Conservation (phyloP, 2,888 invertebrate genomes). For the Crepidodera aurea region DNA sequence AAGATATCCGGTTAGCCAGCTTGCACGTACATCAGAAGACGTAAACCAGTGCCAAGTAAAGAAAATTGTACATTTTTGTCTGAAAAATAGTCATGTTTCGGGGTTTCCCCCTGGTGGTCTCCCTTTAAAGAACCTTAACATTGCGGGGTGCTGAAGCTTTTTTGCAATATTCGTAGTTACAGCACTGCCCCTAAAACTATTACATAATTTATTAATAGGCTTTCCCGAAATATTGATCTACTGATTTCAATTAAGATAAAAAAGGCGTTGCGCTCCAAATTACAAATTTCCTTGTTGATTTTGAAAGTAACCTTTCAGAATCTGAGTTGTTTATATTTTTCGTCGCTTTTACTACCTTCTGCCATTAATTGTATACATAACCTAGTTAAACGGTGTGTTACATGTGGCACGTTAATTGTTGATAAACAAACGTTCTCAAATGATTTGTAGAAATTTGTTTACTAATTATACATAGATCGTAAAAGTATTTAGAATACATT, state of each 20-base stretch:
- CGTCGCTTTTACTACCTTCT: conserved; percentile 23
- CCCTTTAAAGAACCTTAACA: no score
- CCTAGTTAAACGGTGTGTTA: conserved; percentile 27
- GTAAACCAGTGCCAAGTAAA: no score
- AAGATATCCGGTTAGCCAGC: no score
- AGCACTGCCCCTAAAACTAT: conserved; percentile 5
- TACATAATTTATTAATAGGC: conserved; percentile 21
- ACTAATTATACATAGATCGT: conserved; percentile 17
- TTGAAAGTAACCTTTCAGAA: conserved; percentile 10
- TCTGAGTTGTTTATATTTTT: conserved; percentile 2
- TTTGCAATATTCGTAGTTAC: no score
- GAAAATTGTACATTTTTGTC: no score
- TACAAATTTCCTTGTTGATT: conserved; percentile 18
- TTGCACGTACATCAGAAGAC: no score
- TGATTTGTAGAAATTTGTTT: conserved; percentile 30
- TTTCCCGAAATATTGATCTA: conserved; percentile 27
- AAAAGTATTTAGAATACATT: no score
- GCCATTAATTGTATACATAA: conserved; percentile 27
- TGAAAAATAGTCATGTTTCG: no score
- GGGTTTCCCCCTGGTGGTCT: no score
- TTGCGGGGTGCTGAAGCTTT: no score
- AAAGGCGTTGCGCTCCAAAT: conserved; percentile 21
- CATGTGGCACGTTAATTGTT: conserved; percentile 12
- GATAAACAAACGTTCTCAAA: conserved; percentile 25
- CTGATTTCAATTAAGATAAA: conserved; percentile 33